Evolutionary conservation across 2,797 vertebrate species (phyloP).

Genomic region (Scleropages formosus): DNA sequence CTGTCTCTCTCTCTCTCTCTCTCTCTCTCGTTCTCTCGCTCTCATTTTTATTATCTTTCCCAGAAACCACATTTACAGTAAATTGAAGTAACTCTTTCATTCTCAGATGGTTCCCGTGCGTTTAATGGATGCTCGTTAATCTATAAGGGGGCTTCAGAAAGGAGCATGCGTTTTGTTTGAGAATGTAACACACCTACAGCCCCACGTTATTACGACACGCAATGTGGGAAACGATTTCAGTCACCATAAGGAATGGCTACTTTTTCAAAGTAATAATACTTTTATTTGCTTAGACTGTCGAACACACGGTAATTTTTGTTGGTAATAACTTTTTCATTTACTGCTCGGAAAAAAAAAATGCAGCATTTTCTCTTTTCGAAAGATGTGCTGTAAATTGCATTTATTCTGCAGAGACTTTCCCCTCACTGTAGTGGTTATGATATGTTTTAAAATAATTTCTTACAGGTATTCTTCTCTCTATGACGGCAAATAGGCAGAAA

Average conservation of each 20-base stretch:
- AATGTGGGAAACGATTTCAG: not conserved
- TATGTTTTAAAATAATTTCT: conserved; percentile 27
- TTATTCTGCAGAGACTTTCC: not conserved
- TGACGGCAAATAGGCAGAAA: conserved; percentile 6
- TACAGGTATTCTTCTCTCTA: not conserved
- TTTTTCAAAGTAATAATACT: not conserved
- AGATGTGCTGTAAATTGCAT: not conserved
- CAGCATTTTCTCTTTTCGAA: not conserved
- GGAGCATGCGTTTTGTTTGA: conserved; percentile 2
- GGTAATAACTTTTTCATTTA: conserved; percentile 20
- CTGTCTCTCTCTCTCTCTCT: not conserved
- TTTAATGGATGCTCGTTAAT: conserved; percentile 10
- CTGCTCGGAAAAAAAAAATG: not conserved
- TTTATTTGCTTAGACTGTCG: not conserved
- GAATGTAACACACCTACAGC: not conserved
- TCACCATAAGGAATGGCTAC: not conserved
- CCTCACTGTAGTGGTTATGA: not conserved
- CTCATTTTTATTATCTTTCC: not conserved
- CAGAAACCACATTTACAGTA: not conserved
- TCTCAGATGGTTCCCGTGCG: not conserved
- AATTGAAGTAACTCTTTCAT: not conserved
- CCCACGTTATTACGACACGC: not conserved
- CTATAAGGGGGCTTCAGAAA: not conserved
- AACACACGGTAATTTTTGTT: conserved; percentile 1
- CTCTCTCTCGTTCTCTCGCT: not conserved